Evolutionary conservation across 2,888 invertebrate genomes (phyloP).

Genomic region (Hetaerina titia): DNA sequence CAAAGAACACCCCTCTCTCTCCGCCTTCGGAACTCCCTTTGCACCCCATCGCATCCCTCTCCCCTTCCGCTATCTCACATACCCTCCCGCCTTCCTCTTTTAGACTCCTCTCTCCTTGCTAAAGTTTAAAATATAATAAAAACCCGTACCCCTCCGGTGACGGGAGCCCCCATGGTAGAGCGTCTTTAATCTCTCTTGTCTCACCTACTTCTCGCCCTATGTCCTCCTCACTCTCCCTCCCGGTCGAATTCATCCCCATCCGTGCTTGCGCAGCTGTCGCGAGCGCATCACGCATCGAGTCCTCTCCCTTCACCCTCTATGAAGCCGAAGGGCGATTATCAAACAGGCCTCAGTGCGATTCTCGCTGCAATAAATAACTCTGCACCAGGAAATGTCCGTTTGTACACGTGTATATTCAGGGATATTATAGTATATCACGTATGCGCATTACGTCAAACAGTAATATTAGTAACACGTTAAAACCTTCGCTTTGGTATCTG

Average conservation of each 20-base stretch:
- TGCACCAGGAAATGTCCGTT: too few species aligned
- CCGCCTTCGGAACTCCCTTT: neutral
- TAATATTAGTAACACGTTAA: too few species aligned
- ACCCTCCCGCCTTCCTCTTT: neutral
- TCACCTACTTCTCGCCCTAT: neutral
- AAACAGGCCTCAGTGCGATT: neutral
- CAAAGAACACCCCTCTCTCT: neutral
- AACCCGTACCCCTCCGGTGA: neutral
- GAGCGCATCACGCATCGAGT: neutral
- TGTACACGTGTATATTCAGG: too few species aligned
- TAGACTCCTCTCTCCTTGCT: neutral
- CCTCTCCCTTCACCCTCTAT: neutral
- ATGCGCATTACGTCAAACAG: too few species aligned
- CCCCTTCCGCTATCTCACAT: neutral
- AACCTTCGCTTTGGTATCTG: too few species aligned
- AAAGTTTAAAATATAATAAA: conserved; percentile 12
- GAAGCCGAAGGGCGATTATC: neutral
- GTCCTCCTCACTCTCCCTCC: neutral
- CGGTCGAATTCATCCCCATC: neutral
- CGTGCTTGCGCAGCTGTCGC: neutral
- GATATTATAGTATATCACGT: too few species aligned
- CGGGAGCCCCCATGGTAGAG: neutral
- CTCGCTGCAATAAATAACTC: neutral
- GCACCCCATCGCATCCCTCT: neutral
- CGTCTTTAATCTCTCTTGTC: neutral